These are phyloP conservation scores for Incurvaria masculella DNA, from an alignment of 2,888 invertebrate genomes.

Conservation along the genomic window DNA sequence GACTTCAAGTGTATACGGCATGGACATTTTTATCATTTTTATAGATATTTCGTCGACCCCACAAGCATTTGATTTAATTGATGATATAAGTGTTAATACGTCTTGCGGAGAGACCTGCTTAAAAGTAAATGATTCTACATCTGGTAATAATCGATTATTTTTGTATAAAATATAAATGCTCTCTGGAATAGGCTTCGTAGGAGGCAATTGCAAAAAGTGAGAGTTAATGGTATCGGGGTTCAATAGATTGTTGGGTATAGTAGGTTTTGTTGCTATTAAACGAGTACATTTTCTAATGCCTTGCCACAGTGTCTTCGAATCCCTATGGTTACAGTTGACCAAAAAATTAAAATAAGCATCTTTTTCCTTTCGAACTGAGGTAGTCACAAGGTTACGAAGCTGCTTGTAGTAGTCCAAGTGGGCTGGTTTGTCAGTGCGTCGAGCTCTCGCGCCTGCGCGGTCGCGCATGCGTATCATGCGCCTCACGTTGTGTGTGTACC, in stretches of 20 bases:
- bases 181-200: neutral
- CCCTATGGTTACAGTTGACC: constrained; percentile 7
- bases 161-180: neutral
- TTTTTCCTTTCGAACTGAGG: constrained; percentile 6
- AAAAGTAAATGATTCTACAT: constrained; percentile 7
- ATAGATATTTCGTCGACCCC: constrained; percentile 8
- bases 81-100: constrained; percentile 5
- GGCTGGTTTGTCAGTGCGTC: neutral
- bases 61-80: constrained; percentile 9
- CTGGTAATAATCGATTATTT: neutral
- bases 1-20: neutral
- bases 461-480: constrained; percentile 9
- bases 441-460: constrained; percentile 3
- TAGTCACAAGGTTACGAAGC: constrained; percentile 6
- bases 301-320: constrained; percentile 10
- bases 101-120: neutral
- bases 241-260: constrained; percentile 7
- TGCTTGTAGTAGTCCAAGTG: constrained; percentile 9
- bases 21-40: constrained; percentile 9
- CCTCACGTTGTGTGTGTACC: constrained; percentile 9
- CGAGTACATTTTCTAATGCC: constrained; percentile 7
- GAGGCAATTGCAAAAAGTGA: constrained; percentile 5
- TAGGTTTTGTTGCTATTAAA: neutral
- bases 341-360: constrained; percentile 7
- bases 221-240: constrained; percentile 9